These are phyloP conservation scores for Camponotus floridanus DNA, from an alignment of 1,140 invertebrate genomes.

Conservation along the genomic window DNA sequence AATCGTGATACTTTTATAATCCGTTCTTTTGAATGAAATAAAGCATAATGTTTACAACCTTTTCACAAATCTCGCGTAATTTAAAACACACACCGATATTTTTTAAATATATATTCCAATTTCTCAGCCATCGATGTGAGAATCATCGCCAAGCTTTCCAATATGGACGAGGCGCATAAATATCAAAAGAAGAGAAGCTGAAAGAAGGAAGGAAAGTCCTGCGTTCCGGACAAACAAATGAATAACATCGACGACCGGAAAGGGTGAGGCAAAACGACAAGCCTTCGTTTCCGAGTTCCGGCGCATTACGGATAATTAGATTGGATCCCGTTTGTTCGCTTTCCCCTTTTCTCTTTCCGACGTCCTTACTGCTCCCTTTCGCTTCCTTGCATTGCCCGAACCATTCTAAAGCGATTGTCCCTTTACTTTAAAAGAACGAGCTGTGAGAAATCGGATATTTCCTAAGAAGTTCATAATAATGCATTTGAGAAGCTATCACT, in stretches of 20 bases:
- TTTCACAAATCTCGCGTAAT: background rate
- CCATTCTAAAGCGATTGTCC: constrained; percentile 40
- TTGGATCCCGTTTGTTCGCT: constrained; percentile 75
- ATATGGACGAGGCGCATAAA: background rate
- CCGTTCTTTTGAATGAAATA: background rate
- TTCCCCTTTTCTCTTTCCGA: constrained; percentile 6
- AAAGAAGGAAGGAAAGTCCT: constrained; percentile 41
- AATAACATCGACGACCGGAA: constrained; percentile 75
- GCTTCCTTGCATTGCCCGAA: constrained; percentile 14
- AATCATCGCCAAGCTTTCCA: constrained; percentile 6
- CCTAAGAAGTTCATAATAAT: constrained; percentile 11
- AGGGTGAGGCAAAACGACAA: constrained; percentile 73
- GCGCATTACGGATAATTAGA: constrained; percentile 82
- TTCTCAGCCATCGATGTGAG: background rate
- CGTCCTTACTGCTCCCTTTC: constrained; percentile 37
- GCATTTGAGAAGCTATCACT: background rate
- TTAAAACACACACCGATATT: background rate
- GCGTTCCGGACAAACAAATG: constrained; percentile 77
- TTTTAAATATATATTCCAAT: background rate
- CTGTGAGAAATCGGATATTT: constrained; percentile 39
- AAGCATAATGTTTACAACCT: background rate
- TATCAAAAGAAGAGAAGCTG: constrained; percentile 22
- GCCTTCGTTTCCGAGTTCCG: constrained; percentile 79
- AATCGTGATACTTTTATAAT: background rate
- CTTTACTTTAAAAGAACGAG: constrained; percentile 14